These are phyloP conservation scores for Ephialtes manifestator DNA, from an alignment of 2,888 invertebrate species.

Conservation along the genomic window DNA sequence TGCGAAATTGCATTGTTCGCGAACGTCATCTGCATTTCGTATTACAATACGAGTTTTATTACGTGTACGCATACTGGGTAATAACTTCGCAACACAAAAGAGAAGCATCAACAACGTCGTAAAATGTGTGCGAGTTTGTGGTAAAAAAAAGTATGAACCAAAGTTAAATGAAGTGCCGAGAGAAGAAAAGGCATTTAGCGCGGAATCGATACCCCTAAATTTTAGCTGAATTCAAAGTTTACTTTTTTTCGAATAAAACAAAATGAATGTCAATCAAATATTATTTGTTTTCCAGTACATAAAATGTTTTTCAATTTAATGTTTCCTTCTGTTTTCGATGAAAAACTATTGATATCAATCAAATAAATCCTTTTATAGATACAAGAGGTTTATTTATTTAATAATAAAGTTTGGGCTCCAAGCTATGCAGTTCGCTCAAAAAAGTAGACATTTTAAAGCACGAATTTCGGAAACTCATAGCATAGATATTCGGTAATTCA, in stretches of 20 bases:
- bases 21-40: slow-evolving; percentile 68
- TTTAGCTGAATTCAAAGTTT: neutral
- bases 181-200: neutral
- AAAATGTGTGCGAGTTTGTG: slow-evolving; percentile 54
- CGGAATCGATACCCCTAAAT: neutral
- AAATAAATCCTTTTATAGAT: no score
- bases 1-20: slow-evolving; percentile 68
- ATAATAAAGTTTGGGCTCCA: no score
- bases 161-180: slow-evolving; percentile 18
- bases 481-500: no score
- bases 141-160: slow-evolving; percentile 28
- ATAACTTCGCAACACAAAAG: slow-evolving; percentile 60
- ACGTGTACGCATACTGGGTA: slow-evolving; percentile 54
- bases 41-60: slow-evolving; percentile 69
- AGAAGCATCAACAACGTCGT: slow-evolving; percentile 51
- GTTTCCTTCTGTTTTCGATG: no score
- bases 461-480: no score
- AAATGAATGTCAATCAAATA: neutral
- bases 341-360: no score
- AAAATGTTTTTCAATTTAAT: neutral
- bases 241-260: neutral
- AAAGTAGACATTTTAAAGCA: no score
- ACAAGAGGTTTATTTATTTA: no score
- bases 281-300: neutral
- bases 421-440: no score